Evolutionary conservation across 1,140 invertebrate species (phyloP), one percentile per base, ranked within the genome.

Genomic region (Magallana ariakensis): DNA sequence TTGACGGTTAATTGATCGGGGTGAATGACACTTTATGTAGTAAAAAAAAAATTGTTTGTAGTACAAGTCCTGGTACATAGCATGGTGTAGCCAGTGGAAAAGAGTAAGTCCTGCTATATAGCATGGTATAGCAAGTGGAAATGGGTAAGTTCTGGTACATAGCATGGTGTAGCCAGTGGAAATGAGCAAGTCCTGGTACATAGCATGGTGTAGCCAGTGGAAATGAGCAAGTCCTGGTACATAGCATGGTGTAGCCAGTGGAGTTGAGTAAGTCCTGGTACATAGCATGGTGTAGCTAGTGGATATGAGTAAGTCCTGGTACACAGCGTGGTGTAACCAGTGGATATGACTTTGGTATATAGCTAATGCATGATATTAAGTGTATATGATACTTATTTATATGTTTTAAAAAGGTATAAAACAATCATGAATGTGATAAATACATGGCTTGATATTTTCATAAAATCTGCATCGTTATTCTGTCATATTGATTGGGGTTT

Each of bases 171-270:
- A 9, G 58, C 58, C 58, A 60, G 58, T 60, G 58, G 58, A 60
- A 60, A n/a, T 60, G 58, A 10, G 58, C 16, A 60, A 60, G 58
- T 60, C 58, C 9, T 60, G 58, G 58, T 60, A 60, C 58, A 60
- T 60, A 60, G 58, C 58, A 60, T 60, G 58, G 16, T 60, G 58
- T 60, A 60, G 58, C 58, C 58, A 60, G 58, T 60, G 58, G 58
- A 16, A 9, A 60, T 60, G 58, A 10, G 58, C 16, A 60, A 60
- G 58, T 60, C 58, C 58, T 60, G 58, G 58, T 60, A 60, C 58
- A 60, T 60, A 60, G 58, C 58, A 60, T 60, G 58, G 16, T 60
- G 58, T 60, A 60, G 58, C 58, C 58, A 60, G 58, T 60, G 58
- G 58, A 16, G 10, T 10, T 60, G 16, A 16, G n/a, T 60, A 60